phyloP scores from a whole-genome alignment of 2,888 invertebrate species.

The Lasioglossum figueresi region DNA sequence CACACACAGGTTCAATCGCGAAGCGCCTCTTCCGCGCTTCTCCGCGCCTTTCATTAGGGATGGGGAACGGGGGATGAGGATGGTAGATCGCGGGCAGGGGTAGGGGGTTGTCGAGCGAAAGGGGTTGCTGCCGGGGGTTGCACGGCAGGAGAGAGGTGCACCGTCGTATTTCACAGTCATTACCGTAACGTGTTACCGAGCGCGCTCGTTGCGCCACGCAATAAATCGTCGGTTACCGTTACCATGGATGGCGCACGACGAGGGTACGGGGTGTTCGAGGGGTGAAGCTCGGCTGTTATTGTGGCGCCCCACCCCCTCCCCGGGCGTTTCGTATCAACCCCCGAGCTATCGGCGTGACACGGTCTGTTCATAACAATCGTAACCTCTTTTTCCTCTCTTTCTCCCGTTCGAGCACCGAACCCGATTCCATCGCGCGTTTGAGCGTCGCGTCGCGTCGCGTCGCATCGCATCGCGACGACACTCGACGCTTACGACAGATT shows the following conservation, averaged over 20 bases:
- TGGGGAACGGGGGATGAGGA: slow-evolving; percentile 21
- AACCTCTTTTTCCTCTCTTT: slow-evolving; percentile 58
- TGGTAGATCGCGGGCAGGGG: slow-evolving; percentile 34
- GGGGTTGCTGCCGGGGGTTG: slow-evolving; percentile 47
- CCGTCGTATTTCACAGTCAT: slow-evolving; percentile 82
- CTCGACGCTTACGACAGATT: neutral
- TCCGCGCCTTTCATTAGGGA: slow-evolving; percentile 53
- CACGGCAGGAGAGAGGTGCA: slow-evolving; percentile 68
- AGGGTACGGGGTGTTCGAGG: slow-evolving; percentile 48
- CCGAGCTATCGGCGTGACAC: slow-evolving; percentile 44
- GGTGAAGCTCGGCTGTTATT: slow-evolving; percentile 70
- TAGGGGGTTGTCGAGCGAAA: slow-evolving; percentile 18
- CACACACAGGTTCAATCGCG: slow-evolving; percentile 53
- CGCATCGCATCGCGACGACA: too few species aligned
- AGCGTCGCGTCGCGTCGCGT: neutral
- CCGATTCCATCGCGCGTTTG: slow-evolving; percentile 5
- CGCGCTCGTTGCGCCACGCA: slow-evolving; percentile 76
- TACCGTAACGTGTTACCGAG: slow-evolving; percentile 80
- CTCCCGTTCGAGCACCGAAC: slow-evolving; percentile 37
- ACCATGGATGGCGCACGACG: slow-evolving; percentile 66
- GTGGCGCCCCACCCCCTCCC: slow-evolving; percentile 66
- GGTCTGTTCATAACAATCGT: slow-evolving; percentile 58
- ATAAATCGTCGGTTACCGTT: slow-evolving; percentile 81
- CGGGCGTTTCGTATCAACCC: slow-evolving; percentile 50
- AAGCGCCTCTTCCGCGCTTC: slow-evolving; percentile 24